A percentile compares a stretch with the other conserved stretches of the same genome.
Evolutionary conservation across 2,797 vertebrate genomes (phyloP).

Genomic region (Perodicticus potto): DNA sequence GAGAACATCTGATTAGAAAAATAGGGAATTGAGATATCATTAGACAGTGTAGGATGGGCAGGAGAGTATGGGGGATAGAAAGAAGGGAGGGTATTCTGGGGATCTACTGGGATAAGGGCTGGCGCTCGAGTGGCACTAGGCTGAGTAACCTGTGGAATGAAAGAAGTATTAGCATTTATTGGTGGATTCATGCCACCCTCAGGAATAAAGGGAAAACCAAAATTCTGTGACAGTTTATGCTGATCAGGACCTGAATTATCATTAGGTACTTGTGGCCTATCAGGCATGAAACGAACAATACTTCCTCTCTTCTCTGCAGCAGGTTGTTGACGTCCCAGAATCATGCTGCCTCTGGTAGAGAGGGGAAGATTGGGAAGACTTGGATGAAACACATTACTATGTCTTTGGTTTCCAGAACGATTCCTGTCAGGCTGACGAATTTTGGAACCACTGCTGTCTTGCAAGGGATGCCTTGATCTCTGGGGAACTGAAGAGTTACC

Average conservation of each 20-base stretch:
- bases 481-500: constrained; percentile 92
- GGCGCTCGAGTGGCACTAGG: constrained; percentile 94
- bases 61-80: constrained; percentile 98
- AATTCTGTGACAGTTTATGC: constrained; percentile 95
- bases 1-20: constrained; percentile 99
- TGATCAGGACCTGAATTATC: constrained; percentile 95
- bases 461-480: constrained; percentile 93
- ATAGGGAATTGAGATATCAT: constrained; percentile 97
- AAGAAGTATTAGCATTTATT: constrained; percentile 96
- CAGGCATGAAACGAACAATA: constrained; percentile 97
- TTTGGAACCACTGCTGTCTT: constrained; percentile 92
- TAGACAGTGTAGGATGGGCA: constrained; percentile 97
- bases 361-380: constrained; percentile 94
- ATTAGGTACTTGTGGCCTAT: constrained; percentile 92
- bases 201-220: constrained; percentile 97
- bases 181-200: constrained; percentile 98
- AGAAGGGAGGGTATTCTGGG: constrained; percentile 97
- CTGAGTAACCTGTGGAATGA: constrained; percentile 98
- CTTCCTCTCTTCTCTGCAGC: constrained; percentile 93
- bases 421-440: constrained; percentile 93
- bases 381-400: constrained; percentile 95
- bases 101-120: constrained; percentile 96
- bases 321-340: constrained; percentile 94
- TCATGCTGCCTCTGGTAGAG: constrained; percentile 93
- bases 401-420: constrained; percentile 93